Base-by-base conservation (phyloP, 1,140 invertebrate genomes). In the Laodelphax striatellus region DNA sequence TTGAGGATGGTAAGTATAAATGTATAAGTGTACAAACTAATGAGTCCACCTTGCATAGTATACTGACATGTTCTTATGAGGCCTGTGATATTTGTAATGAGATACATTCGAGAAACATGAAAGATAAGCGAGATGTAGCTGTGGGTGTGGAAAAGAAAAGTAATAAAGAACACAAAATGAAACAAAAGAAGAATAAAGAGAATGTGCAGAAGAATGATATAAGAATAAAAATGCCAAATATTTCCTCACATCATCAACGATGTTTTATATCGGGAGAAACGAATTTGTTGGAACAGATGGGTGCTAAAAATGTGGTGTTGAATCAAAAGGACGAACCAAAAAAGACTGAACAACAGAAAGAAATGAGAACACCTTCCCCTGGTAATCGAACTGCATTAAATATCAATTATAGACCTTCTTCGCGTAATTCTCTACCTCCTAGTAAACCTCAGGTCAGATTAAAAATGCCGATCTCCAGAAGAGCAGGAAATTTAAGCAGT, bases 401-500 rank as follows among this genome's bases (percentile, higher is more conserved):
- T 38, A 38, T 38, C 34, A 38, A 38, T 38, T 38, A 38, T 38
- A 38, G 34, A 13, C 34, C 34, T 5, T 11, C 34, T 38, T 38
- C 34, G 10, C 3, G 34, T 5, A 38, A 38, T 9, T 38, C 34
- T 13, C 11, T 38, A 38, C 34, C 34, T 11, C 34, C 34, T 8
- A 38, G 34, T 38, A 38, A 38, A 13, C 34, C 34, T 38, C 34
- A 38, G 34, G 34, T 38, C 11, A 38, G 34, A 38, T 38, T 38
- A 38, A 38, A 38, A 38, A 1, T 38, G 34, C 34, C 52, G 28
- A 41, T 42, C 19, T 42, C 52, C 16, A 38, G 59, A 16, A 19
- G 59, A 17, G 10, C 34, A 16, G 41, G 56, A 19, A 65, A 59
- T 53, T 52, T 54, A 22, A 54, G 34, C 11, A 50, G 14, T 22